phyloP scores from a whole-genome alignment of 2,797 vertebrate species.

The Pteronotus mesoamericanus region DNA sequence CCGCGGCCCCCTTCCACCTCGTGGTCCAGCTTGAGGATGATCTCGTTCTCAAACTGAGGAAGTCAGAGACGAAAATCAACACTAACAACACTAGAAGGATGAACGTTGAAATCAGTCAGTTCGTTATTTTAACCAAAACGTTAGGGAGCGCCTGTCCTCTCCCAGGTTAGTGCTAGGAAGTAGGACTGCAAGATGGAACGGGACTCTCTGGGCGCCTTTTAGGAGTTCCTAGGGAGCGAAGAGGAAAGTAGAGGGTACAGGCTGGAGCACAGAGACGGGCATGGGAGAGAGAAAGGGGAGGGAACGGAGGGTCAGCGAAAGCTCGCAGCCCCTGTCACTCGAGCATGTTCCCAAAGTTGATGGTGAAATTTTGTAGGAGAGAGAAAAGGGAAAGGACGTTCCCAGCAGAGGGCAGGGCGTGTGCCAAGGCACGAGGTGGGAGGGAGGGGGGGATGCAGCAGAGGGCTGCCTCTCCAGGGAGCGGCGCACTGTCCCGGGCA shows the following conservation, averaged over 20 bases:
- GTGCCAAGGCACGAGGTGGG: not conserved
- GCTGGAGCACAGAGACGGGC: not conserved
- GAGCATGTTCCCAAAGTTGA: not conserved
- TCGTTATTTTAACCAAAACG: not conserved
- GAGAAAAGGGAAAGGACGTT: not conserved
- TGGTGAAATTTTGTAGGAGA: not conserved
- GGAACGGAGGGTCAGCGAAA: not conserved
- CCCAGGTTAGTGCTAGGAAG: not conserved
- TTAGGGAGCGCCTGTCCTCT: not conserved
- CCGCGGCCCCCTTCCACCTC: conserved; percentile 98
- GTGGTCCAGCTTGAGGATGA: conserved; percentile 97
- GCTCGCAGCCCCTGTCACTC: not conserved
- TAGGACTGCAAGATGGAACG: not conserved
- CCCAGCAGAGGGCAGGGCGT: not conserved
- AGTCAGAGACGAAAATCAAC: conserved; percentile 9
- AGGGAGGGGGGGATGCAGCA: fast-evolving
- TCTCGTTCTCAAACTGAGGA: conserved; percentile 97
- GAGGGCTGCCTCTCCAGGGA: not conserved
- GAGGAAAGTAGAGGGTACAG: not conserved
- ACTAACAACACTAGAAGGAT: not conserved
- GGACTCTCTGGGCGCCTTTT: not conserved
- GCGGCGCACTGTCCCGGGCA: fast-evolving
- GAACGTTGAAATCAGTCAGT: not conserved
- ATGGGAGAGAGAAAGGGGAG: fast-evolving
- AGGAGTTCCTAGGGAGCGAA: not conserved